Evolutionary conservation across 1,140 invertebrate species (phyloP).

Genomic region (Paramacrobiotus metropolitanus): DNA sequence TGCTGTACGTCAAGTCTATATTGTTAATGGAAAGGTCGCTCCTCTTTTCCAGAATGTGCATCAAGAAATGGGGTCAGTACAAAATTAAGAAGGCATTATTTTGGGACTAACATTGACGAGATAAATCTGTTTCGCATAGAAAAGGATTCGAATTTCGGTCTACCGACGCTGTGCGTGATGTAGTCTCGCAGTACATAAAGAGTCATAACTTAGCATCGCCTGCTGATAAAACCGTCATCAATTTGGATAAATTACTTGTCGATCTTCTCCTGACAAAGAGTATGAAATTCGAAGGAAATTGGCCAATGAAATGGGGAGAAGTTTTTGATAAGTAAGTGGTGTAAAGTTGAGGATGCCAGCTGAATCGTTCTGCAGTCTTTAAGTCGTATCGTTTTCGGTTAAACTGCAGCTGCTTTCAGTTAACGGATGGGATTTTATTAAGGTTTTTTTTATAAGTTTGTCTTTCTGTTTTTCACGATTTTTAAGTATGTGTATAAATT

Average conservation of each 20-base stretch:
- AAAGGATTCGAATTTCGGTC: constrained; percentile 4
- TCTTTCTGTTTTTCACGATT: too few species aligned
- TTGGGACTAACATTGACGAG: too few species aligned
- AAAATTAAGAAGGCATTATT: too few species aligned
- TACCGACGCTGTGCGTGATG: background rate
- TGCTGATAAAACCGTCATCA: background rate
- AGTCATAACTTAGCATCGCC: background rate
- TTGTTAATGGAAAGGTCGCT: background rate
- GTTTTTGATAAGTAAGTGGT: background rate
- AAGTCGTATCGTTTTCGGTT: too few species aligned
- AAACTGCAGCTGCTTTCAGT: too few species aligned
- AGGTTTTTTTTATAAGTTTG: too few species aligned
- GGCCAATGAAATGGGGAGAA: background rate
- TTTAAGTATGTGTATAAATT: too few species aligned
- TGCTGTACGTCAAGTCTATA: background rate
- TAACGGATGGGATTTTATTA: too few species aligned
- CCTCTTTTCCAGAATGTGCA: background rate
- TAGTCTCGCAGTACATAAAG: background rate
- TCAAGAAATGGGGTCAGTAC: background rate
- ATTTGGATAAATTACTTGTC: background rate
- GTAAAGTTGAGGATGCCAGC: background rate
- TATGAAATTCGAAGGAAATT: background rate
- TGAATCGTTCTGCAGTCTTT: background rate
- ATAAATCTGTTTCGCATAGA: too few species aligned
- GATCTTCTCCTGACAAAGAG: background rate